Base-by-base conservation (phyloP, 2,888 invertebrate genomes). In the Unio pictorum region DNA sequence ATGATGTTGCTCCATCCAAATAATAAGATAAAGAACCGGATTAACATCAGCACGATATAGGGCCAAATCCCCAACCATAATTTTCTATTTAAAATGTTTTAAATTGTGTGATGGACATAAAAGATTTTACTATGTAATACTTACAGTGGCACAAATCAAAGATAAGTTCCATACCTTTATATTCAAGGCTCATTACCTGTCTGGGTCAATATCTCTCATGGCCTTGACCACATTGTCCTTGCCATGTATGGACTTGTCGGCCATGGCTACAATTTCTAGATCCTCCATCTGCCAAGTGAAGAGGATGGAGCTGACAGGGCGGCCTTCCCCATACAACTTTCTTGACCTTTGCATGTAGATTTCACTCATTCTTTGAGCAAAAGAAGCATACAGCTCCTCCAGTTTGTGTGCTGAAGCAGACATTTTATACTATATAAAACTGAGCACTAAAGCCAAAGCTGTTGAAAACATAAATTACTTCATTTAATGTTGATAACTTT, bases 301-400 rank as follows among this genome's bases (percentile, higher is more conserved):
- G 20, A 99, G 92, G 68, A 84, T 84, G 0, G 94, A 94, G 61
- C 95, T 91, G 59, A 93, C 92, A 0, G 94, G 93, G 30, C 93
- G 93, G 30, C 93, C 82, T 75, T 91, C 92, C 83, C 92, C 92
- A 89, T 92, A 94, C 92, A 93, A 93, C 90, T 94, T 95, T 89
- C 93, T 93, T 60, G 95, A 95, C 45, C 97, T 91, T 89, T 98
- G 96, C 71, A 99, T 95, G 91, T 99, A 99, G 85, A 99, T 98
- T 90, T 97, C 96, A 0, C 97, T 95, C 90, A 97, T 97, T 88
- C 96, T 96, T 87, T 95, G 95, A 15, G 94, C 94, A 79, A 99
- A 91, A 80, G 95, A 95, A 0, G 94, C 93, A 89, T 96, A 95
- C 18, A 99, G 91, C 86, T 97, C 96, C 82, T 98, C 97, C 17